phyloP scores from a whole-genome alignment of 2,888 invertebrate genomes.

The Gymnoscelis rufifasciata region DNA sequence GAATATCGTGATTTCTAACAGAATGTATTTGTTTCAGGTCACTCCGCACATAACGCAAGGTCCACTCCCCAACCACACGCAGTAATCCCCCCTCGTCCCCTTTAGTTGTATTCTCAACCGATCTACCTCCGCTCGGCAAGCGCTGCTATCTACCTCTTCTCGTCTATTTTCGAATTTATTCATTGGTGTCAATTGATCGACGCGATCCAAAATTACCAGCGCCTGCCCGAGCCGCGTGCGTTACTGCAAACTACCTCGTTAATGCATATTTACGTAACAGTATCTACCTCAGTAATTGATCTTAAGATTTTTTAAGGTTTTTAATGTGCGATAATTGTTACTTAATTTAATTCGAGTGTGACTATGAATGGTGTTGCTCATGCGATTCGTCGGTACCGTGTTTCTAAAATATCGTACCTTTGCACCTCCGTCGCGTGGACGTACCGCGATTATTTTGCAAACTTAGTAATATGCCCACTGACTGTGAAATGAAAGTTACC shows the following conservation, averaged over 20 bases:
- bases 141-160: constrained; percentile 38
- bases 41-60: constrained; percentile 81
- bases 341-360: constrained; percentile 72
- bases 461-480: constrained; percentile 57
- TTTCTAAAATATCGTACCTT: constrained; percentile 62
- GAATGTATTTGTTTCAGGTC: constrained; percentile 48
- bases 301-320: constrained; percentile 75
- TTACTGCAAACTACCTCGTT: constrained; percentile 70
- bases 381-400: constrained; percentile 61
- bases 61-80: constrained; percentile 81
- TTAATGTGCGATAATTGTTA: constrained; percentile 74
- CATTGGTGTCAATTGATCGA: constrained; percentile 24
- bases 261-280: constrained; percentile 72
- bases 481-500: constrained; percentile 75
- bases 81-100: constrained; percentile 58
- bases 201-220: constrained; percentile 28
- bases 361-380: constrained; percentile 67
- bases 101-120: constrained; percentile 51
- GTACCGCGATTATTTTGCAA: constrained; percentile 55
- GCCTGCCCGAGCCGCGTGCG: constrained; percentile 38
- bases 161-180: constrained; percentile 25
- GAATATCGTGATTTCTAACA: too few relatives aligned
- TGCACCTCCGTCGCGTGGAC: constrained; percentile 51
- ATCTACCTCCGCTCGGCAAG: constrained; percentile 64
- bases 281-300: constrained; percentile 77